Base-by-base conservation (phyloP, 2,888 invertebrate species). In the Danaus chrysippus region DNA sequence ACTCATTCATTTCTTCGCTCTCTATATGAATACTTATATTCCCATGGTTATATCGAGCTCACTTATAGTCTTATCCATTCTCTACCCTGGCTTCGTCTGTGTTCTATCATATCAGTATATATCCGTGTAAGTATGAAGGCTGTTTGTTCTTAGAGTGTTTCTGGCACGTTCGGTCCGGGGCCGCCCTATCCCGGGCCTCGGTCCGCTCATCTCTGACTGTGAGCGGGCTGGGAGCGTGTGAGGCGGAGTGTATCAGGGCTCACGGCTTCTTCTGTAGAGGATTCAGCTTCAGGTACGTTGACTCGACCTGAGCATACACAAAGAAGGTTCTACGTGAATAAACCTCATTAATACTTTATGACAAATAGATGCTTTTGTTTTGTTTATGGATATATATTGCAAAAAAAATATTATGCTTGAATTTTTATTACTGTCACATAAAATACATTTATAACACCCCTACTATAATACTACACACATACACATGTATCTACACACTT, bases 91-190 rank as follows among this genome's bases (percentile, higher is more conserved):
- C 23, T n/a, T 23, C 23, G 41, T 12, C 1, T n/a, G 23, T 34
- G 6, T 23, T 13, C 12, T 15, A 9, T 52, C 17, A 58, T 6
- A 3, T n/a, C 34, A 15, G 11, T 10, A 10, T n/a, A 41, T 12
- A 10, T 10, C 13, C 13, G 13, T 17, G 17, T 8, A 8, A 15
- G 17, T 12, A 13, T 46, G 41, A 42, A 12, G 41, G n/a, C 11
- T 42, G 8, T 23, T 56, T 46, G 53, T 1, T 61, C 13, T 43
- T 78, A 96, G 96, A 96, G 81, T 96, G 96, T 75, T 96, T 96
- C 81, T 95, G 95, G 93, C 93, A 96, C 69, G 95, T 96, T 0
- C 92, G 95, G 10, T 95, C 95, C 57, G 95, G 94, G 0, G 93
- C 94, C 1, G 92, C 94, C 1, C 92, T 96, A 61, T 92, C 93